Conservation (phyloP, 1,140 invertebrate species). For the Piezodorus guildinii region DNA sequence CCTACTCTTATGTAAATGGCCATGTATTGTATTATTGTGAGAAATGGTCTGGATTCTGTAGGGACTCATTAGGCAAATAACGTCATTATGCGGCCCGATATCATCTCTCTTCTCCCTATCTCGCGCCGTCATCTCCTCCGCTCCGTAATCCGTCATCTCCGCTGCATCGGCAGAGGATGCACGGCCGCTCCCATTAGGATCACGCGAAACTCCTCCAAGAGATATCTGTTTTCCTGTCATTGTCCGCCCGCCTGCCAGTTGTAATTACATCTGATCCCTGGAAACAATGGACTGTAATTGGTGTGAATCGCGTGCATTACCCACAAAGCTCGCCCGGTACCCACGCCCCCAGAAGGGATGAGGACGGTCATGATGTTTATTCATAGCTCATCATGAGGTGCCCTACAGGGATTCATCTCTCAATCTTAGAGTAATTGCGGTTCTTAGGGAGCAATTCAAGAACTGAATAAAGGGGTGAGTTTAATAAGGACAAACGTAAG, state of each 20-base stretch:
- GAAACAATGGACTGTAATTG: too few species aligned
- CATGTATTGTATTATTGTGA: not conserved
- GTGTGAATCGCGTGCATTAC: too few species aligned
- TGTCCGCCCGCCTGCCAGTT: not conserved
- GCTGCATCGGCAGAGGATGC: not conserved
- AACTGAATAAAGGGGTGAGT: too few species aligned
- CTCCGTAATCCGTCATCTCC: conserved; percentile 4
- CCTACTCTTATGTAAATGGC: not conserved
- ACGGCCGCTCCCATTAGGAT: not conserved
- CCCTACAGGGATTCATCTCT: too few species aligned
- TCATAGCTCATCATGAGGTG: too few species aligned
- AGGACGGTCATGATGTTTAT: too few species aligned
- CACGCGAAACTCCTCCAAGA: conserved; percentile 1
- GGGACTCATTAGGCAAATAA: conserved; percentile 9
- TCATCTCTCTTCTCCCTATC: not conserved
- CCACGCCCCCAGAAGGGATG: too few species aligned
- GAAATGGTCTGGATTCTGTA: not conserved
- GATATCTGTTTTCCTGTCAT: conserved; percentile 7
- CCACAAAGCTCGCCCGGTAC: too few species aligned
- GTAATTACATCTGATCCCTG: too few species aligned
- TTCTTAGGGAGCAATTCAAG: too few species aligned
- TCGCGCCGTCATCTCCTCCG: not conserved
- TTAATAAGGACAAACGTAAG: too few species aligned
- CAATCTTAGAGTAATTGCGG: too few species aligned
- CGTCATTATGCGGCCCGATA: conserved; percentile 6